Evolutionary conservation across 1,140 invertebrate species (phyloP).

Genomic region (Cotesia chilonis): DNA sequence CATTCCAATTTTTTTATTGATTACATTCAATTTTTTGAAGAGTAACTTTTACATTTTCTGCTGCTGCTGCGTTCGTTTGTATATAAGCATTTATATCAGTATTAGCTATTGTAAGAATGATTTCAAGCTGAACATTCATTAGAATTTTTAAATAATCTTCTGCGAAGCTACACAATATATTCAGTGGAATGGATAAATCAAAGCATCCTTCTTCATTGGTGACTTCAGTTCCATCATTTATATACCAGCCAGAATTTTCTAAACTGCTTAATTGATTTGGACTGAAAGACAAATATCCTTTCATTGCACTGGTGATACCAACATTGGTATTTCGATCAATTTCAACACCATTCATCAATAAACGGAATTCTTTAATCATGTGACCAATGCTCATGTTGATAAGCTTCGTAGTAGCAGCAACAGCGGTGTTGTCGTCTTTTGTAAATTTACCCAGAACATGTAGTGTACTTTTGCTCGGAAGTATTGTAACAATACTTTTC

Average conservation of each 20-base stretch:
- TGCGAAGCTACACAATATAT: conserved; percentile 57
- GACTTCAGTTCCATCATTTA: conserved; percentile 29
- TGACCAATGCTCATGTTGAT: conserved; percentile 29
- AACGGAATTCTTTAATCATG: conserved; percentile 49
- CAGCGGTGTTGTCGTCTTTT: too few relatives aligned
- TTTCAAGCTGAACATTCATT: conserved; percentile 60
- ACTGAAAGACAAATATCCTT: conserved; percentile 50
- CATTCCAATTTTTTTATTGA: too few relatives aligned
- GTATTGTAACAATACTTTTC: too few relatives aligned
- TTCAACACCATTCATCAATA: conserved; percentile 47
- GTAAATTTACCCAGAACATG: too few relatives aligned
- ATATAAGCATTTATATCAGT: not conserved
- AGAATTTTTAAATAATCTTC: conserved; percentile 63
- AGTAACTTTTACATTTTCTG: not conserved
- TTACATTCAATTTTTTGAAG: too few relatives aligned
- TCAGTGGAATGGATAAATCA: conserved; percentile 56
- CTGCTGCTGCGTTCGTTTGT: not conserved
- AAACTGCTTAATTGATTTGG: conserved; percentile 38
- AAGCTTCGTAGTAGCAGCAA: too few relatives aligned
- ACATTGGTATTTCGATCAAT: conserved; percentile 49
- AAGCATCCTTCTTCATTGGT: conserved; percentile 46
- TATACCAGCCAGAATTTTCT: conserved; percentile 48
- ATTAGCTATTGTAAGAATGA: conserved; percentile 51
- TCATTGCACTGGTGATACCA: conserved; percentile 50
- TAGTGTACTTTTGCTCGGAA: too few relatives aligned